Evolutionary conservation across 2,113 vertebrate genomes (phyloP).

Genomic region (Dunckerocampus dactyliophorus): DNA sequence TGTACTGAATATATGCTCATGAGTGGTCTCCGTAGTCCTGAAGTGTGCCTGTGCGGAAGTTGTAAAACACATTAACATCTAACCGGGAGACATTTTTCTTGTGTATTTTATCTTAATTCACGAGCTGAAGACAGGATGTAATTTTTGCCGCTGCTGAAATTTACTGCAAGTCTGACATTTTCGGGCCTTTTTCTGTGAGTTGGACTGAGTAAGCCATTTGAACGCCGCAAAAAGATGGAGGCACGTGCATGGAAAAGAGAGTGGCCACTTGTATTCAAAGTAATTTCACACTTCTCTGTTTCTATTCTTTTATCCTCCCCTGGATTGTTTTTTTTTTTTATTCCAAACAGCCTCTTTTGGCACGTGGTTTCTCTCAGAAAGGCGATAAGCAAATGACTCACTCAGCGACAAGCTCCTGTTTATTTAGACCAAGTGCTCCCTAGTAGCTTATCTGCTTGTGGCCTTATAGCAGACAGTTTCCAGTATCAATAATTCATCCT

Average conservation of each 20-base stretch:
- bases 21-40: background rate
- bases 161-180: constrained; percentile 20
- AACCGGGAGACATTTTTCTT: constrained; percentile 5
- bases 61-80: background rate
- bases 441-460: constrained; percentile 48
- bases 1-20: background rate
- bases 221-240: constrained; percentile 11
- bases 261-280: constrained; percentile 28
- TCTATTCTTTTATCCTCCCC: constrained; percentile 31
- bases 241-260: background rate
- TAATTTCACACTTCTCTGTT: constrained; percentile 49
- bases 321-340: constrained; percentile 2
- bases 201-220: constrained; percentile 12
- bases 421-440: constrained; percentile 54
- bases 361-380: constrained; percentile 1
- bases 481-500: constrained; percentile 54
- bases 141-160: constrained; percentile 22
- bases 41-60: background rate
- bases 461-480: constrained; percentile 45
- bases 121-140: constrained; percentile 11
- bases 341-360: constrained; percentile 28
- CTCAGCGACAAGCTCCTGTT: constrained; percentile 33
- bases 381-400: constrained; percentile 34
- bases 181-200: constrained; percentile 23
- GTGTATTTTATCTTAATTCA: background rate